Percentiles rank a stretch among this genome's conserved stretches.
These are phyloP conservation scores for Potorous gilbertii DNA, from an alignment of 2,797 vertebrate species.

Conservation along the genomic window DNA sequence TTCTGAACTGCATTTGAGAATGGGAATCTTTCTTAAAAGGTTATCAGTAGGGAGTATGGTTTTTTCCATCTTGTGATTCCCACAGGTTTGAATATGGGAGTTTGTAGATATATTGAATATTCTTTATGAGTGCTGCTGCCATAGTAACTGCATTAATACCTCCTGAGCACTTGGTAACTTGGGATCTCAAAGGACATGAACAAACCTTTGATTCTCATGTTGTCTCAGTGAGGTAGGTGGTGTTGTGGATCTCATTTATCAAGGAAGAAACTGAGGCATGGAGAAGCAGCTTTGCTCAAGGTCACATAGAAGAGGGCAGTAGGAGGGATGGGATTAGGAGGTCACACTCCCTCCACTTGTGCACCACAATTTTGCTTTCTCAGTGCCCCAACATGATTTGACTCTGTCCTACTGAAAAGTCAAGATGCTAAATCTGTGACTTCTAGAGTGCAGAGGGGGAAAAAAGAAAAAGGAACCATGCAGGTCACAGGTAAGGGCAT, in stretches of 20 bases:
- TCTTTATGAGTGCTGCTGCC: neutral
- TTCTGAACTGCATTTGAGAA: neutral
- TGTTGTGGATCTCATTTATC: neutral
- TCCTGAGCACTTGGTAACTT: too few species aligned
- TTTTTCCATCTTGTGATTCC: neutral
- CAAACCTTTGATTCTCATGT: neutral
- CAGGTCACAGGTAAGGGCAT: neutral
- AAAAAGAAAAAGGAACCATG: neutral
- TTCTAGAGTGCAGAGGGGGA: neutral
- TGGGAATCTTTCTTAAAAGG: neutral
- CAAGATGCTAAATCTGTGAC: neutral
- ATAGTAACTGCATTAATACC: neutral
- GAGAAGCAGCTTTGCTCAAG: neutral
- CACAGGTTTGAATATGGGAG: neutral
- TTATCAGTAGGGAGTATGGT: neutral
- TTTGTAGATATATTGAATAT: neutral
- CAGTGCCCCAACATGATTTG: neutral
- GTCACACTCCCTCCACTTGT: neutral
- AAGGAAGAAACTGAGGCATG: neutral
- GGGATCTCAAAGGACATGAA: neutral
- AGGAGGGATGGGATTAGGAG: neutral
- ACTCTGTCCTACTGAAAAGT: neutral
- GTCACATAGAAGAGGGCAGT: neutral
- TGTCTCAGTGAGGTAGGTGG: neutral
- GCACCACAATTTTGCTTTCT: neutral